Base-by-base conservation (phyloP, 2,888 invertebrate genomes). In the Entomobrya proxima region DNA sequence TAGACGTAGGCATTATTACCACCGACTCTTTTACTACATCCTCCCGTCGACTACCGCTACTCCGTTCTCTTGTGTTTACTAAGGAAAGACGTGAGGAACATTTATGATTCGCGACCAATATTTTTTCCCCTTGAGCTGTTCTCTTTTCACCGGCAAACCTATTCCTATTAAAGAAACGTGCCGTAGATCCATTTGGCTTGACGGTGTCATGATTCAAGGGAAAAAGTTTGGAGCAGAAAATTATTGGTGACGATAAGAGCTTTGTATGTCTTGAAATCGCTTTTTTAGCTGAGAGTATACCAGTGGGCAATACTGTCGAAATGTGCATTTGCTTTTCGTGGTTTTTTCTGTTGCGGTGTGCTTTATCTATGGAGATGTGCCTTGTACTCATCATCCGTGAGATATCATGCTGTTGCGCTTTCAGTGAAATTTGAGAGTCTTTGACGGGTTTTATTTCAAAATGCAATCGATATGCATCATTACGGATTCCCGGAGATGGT, bases 91-190 rank as follows among this genome's bases (percentile, higher is more conserved):
- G 77, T 61, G 61, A 32, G 61, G 77, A 61, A 44, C 58, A 24
- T 77, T 4, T 24, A 2, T n/a, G 58, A 77, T 77, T 77, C 30
- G 1, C 13, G 1, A 9, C 61, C 11, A 77, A 77, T 30, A 61
- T 30, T 52, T 44, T 61, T 7, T 58, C 18, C 61, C 77, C 77
- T 77, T 77, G 77, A 77, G 61, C 77, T 61, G 77, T 77, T 61
- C 18, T 61, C 30, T 30, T 77, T 77, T 58, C 77, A 27, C 61
- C 18, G 1, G 52, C 27, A 18, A 58, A 58, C 77, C 61, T 30
- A 24, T 77, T 77, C 61, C 77, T 44, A 58, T 30, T 44, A 61
- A 44, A 50, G 21, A 35, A 44, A 32, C 58, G 77, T 58, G 58
- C 61, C 44, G 2, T 30, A 9, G 24, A n/a, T 40, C 24, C 27